Base-by-base conservation (phyloP, 2,888 invertebrate genomes). In the Drosophila macrospina region DNA sequence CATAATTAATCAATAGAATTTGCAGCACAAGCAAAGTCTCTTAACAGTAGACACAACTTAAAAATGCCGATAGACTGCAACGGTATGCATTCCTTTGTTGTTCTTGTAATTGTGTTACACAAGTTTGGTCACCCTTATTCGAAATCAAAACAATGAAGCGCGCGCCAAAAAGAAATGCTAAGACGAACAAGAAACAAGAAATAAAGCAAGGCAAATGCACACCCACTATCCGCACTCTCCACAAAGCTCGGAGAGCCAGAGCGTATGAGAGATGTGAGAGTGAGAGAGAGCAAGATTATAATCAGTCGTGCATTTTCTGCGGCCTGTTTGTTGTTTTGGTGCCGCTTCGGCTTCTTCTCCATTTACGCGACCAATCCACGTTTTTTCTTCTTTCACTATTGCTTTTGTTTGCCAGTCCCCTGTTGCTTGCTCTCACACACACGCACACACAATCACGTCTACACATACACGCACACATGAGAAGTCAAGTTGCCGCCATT, bases 71-170 rank as follows among this genome's bases (percentile, higher is more conserved):
- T 5, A 4, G 6, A 37, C 4, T 8, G 16, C 24, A 42, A 42
- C 24, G 24, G n/a, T 2, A 13, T 44, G 13, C 10, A 13, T 26
- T 15, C 2, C 5, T 10, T 30, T 10, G 8, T 30, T 28, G 28
- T 28, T 28, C 7, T 28, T 28, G 28, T 28, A 6, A 7, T 8
- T 7, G 15, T 30, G 11, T 4, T 30, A 16, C 30, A 39, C 30
- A 39, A 24, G 13, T 55, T 34, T 55, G 42, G 42, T 34, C 44
- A 55, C 42, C 10, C 55, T 55, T 11, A 20, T 32, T 54, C 42
- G 24, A 45, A 80, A 80, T 69, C 80, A 81, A 81, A 85, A 85
- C 82, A 85, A 82, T 66, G 69, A 69, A 69, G 50, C 51, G 64
- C 60, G 39, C 48, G 62, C 44, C 57, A 59, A 70, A 63, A 59